A percentile compares a stretch with the other conserved stretches of the same genome.
phyloP scores from a whole-genome alignment of 1,140 invertebrate genomes.

The Cyrtorhinus lividipennis region DNA sequence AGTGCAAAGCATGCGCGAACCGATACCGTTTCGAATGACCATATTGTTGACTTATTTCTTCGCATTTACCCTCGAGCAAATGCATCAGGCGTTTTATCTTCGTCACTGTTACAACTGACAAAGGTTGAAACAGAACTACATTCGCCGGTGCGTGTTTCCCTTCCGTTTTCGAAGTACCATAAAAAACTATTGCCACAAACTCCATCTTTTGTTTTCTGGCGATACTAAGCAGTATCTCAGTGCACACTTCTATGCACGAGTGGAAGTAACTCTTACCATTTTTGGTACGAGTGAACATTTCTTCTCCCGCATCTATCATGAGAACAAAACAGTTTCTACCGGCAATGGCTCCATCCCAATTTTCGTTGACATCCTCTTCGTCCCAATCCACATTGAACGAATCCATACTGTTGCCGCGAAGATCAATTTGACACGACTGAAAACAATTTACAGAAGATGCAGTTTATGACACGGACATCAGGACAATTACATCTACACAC shows the following conservation, averaged over 20 bases:
- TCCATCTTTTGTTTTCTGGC: constrained; percentile 13
- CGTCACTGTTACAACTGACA: neutral
- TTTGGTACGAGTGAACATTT: constrained; percentile 6
- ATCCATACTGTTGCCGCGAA: too few relatives aligned
- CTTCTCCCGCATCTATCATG: constrained; percentile 7
- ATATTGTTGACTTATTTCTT: neutral
- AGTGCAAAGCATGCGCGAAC: neutral
- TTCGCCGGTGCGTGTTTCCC: constrained; percentile 10
- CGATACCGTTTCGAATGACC: neutral
- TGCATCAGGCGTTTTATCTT: neutral
- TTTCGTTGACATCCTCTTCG: constrained; percentile 4
- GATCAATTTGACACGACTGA: too few relatives aligned
- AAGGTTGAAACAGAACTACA: constrained; percentile 11
- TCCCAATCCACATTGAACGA: constrained; percentile 4
- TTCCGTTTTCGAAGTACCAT: constrained; percentile 10
- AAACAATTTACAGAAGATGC: too few relatives aligned
- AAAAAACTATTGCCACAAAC: constrained; percentile 12
- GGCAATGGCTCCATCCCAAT: constrained; percentile 3
- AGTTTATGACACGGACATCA: too few relatives aligned
- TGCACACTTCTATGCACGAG: constrained; percentile 5
- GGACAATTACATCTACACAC: too few relatives aligned
- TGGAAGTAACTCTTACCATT: neutral
- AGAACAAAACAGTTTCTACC: constrained; percentile 14
- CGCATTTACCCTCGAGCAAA: neutral
- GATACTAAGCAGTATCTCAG: constrained; percentile 9